phyloP scores from a whole-genome alignment of 1,140 invertebrate species.

The Cydia strobilella region DNA sequence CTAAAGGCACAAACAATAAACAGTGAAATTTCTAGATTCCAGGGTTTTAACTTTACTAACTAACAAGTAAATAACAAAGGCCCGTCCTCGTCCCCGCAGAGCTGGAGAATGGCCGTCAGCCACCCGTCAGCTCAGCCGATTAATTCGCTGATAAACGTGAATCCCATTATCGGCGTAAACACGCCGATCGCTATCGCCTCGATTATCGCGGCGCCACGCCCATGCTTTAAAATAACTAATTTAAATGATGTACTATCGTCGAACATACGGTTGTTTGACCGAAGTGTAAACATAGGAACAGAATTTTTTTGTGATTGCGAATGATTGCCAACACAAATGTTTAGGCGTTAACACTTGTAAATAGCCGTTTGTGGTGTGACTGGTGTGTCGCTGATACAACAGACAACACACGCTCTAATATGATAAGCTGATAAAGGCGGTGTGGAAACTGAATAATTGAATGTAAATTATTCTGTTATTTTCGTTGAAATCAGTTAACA shows the following conservation, averaged over 20 bases:
- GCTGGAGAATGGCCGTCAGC: neutral
- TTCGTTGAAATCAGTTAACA: no score
- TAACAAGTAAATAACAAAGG: no score
- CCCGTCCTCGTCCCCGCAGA: no score
- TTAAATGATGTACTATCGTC: neutral
- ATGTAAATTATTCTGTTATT: no score
- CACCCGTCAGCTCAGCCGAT: no score
- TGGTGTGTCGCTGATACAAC: neutral
- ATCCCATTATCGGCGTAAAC: conserved; percentile 34
- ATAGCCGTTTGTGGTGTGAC: neutral
- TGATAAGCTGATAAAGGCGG: neutral
- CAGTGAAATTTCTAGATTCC: no score
- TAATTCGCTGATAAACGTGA: conserved; percentile 46
- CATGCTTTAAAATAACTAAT: conserved; percentile 3
- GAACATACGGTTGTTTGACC: neutral
- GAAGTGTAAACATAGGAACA: neutral
- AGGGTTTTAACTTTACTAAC: no score
- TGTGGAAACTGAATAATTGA: neutral
- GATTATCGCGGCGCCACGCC: neutral
- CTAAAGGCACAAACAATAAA: no score
- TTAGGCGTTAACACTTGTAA: neutral
- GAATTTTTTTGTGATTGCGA: neutral
- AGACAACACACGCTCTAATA: neutral
- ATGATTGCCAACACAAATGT: neutral
- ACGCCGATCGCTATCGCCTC: conserved; percentile 43